Conservation (phyloP, 2,888 invertebrate genomes). For the Euzophera pinguis region DNA sequence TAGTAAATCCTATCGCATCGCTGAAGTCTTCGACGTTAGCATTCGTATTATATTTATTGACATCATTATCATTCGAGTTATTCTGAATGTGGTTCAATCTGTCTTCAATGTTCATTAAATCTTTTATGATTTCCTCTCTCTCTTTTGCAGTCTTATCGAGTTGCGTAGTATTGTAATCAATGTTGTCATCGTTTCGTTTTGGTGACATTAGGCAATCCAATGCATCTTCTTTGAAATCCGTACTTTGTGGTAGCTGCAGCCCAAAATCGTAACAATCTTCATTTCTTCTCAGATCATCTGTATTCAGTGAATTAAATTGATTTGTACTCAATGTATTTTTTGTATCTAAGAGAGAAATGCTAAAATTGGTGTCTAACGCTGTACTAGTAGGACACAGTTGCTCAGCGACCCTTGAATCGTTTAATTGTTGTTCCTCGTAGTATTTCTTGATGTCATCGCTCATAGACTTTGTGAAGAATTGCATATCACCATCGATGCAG, state of each 20-base stretch:
- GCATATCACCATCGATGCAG: conserved; percentile 71
- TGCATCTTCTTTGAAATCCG: conserved; percentile 62
- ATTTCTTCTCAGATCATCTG: conserved; percentile 59
- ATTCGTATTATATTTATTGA: conserved; percentile 29
- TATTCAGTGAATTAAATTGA: conserved; percentile 51
- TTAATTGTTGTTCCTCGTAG: conserved; percentile 65
- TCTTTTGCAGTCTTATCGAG: conserved; percentile 51
- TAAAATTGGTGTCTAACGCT: conserved; percentile 61
- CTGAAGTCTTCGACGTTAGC: conserved; percentile 33
- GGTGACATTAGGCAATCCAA: conserved; percentile 66
- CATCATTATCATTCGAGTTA: conserved; percentile 28
- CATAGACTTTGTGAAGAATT: conserved; percentile 72
- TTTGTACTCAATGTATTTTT: conserved; percentile 56
- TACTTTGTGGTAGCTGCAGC: conserved; percentile 54
- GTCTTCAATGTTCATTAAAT: conserved; percentile 68
- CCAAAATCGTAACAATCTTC: conserved; percentile 69
- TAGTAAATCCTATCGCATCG: conserved; percentile 21
- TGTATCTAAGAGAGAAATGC: conserved; percentile 60
- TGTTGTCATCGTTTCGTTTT: conserved; percentile 48
- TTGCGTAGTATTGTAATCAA: conserved; percentile 40
- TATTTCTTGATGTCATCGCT: conserved; percentile 73
- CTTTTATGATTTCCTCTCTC: conserved; percentile 67
- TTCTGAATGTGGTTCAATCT: conserved; percentile 40
- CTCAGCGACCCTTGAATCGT: conserved; percentile 58
- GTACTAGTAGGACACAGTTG: conserved; percentile 63